Base-by-base conservation (phyloP, 2,888 invertebrate species). In the Diarsia dahlii region DNA sequence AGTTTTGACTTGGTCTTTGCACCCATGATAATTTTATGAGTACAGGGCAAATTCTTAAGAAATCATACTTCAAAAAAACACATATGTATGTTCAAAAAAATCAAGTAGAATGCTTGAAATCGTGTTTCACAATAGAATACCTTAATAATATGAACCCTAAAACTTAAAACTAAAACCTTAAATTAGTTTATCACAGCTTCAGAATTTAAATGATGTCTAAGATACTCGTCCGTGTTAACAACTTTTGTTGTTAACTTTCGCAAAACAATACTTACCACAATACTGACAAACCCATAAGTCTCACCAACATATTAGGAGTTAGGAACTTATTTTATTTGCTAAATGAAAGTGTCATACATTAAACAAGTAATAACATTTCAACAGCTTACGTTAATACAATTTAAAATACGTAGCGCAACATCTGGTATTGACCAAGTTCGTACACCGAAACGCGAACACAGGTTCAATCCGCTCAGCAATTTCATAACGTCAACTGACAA, bases 401-500 rank as follows among this genome's bases (percentile, higher is more conserved):
- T 67, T 15, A 62, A 76, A 81, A 76, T 73, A 85, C 67, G 82
- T 54, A 74, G 66, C 56, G 64, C 60, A 71, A 63, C 76, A 79
- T 69, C 73, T 62, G 71, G 50, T 74, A 81, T 70, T 73, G 78
- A 48, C 69, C 77, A 81, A 86, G 81, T 84, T 87, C 81, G 60
- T 76, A 78, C 89, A 91, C 89, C 86, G 87, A 82, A 88, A 87
- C 89, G 90, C 85, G 90, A 89, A 86, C 91, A 89, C 93, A 93
- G 93, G 94, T 95, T 95, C 94, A 93, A 94, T 95, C 95, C 95
- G 95, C 91, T 90, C 89, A 93, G 93, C 94, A 95, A 95, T 92
- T 90, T 91, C 88, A 89, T 91, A 88, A 90, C 85, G 86, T 90
- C 87, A 90, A 89, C 80, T 87, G 89, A 87, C 86, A 88, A 89